Evolutionary conservation across 2,797 vertebrate genomes (phyloP).

Genomic region (Falco berigora): DNA sequence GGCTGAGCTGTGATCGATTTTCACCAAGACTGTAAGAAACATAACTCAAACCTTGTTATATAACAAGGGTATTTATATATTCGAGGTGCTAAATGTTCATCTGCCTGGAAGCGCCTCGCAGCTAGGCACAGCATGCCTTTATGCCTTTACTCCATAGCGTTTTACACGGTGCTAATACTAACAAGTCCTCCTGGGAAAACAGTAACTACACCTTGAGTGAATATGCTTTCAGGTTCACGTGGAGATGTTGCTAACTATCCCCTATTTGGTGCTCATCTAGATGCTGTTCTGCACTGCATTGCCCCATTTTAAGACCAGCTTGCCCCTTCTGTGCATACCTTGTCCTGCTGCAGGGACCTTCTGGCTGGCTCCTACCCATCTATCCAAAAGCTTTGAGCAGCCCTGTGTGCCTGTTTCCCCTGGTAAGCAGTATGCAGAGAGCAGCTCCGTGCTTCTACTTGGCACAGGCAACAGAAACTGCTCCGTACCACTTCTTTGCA

Average conservation of each 20-base stretch:
- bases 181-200: background rate
- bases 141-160: background rate
- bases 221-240: background rate
- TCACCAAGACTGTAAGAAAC: background rate
- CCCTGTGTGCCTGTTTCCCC: background rate
- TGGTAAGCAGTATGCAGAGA: background rate
- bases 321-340: background rate
- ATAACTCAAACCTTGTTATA: slow-evolving; percentile 15
- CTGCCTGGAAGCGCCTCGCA: background rate
- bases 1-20: background rate
- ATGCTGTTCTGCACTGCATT: background rate
- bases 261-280: background rate
- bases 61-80: slow-evolving; percentile 8
- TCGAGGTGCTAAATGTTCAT: background rate
- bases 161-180: background rate
- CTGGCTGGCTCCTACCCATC: background rate
- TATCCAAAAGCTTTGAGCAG: background rate
- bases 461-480: background rate
- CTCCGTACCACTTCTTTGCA: background rate
- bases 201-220: background rate
- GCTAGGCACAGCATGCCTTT: background rate
- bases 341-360: background rate
- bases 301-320: background rate
- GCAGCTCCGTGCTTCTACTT: background rate
- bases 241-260: background rate